These are phyloP conservation scores for Heptranchias perlo DNA, from an alignment of 2,113 vertebrate species.

Conservation along the genomic window DNA sequence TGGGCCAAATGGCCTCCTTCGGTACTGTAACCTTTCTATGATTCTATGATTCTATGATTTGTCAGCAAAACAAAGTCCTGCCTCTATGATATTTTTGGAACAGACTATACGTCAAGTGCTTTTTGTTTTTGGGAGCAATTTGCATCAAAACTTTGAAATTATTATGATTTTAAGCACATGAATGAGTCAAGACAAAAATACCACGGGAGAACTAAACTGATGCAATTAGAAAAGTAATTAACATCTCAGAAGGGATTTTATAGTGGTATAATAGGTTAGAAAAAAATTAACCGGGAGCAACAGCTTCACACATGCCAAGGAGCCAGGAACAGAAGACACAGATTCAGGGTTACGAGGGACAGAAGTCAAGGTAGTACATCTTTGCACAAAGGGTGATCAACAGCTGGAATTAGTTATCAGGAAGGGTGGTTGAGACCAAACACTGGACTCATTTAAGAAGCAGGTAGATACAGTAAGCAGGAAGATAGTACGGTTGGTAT, in stretches of 20 bases:
- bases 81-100: background rate
- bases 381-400: too few species aligned
- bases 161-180: background rate
- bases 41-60: too few species aligned
- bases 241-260: constrained; percentile 10
- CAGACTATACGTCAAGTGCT: background rate
- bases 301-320: background rate
- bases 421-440: background rate
- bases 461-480: background rate
- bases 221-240: constrained; percentile 27
- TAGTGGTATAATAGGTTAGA: background rate
- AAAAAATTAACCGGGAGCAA: background rate
- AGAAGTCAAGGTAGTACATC: background rate
- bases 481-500: background rate
- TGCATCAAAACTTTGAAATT: background rate
- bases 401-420: background rate
- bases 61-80: background rate
- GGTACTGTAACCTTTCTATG: too few species aligned
- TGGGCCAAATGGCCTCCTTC: too few species aligned
- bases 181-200: background rate
- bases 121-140: constrained; percentile 6
- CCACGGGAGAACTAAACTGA: background rate
- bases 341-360: background rate
- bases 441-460: background rate
- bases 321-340: background rate